Evolutionary conservation across 2,797 vertebrate species (phyloP).

Genomic region (Sebastes diploproa): DNA sequence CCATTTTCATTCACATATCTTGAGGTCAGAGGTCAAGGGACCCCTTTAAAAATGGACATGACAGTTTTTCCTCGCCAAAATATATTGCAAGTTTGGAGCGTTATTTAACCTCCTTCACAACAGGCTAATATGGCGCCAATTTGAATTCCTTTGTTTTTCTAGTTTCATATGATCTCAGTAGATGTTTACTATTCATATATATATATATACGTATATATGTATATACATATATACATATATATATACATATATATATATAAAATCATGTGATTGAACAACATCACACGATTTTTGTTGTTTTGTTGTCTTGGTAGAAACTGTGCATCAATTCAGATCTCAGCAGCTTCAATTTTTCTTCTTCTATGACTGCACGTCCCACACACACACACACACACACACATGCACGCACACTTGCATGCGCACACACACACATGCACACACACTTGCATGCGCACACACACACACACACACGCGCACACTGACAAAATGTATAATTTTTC

Average conservation of each 20-base stretch:
- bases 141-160: too few species aligned
- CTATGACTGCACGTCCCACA: slow-evolving; percentile 38
- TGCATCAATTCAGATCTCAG: slow-evolving; percentile 57
- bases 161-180: too few species aligned
- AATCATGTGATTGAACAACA: not conserved
- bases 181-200: too few species aligned
- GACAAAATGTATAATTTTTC: slow-evolving; percentile 42
- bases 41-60: too few species aligned
- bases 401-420: slow-evolving; percentile 14
- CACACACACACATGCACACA: slow-evolving; percentile 15
- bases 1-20: too few species aligned
- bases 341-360: slow-evolving; percentile 50
- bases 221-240: not conserved
- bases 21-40: too few species aligned
- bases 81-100: too few species aligned
- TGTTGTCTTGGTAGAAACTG: slow-evolving; percentile 54
- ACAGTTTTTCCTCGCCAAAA: too few species aligned
- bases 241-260: too few species aligned
- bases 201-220: too few species aligned
- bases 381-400: slow-evolving; percentile 4
- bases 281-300: slow-evolving; percentile 46
- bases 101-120: too few species aligned
- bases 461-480: not conserved
- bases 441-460: slow-evolving; percentile 12
- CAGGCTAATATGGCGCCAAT: too few species aligned